Evolutionary conservation across 2,113 vertebrate genomes (phyloP).

Genomic region (Aegithalos caudatus): DNA sequence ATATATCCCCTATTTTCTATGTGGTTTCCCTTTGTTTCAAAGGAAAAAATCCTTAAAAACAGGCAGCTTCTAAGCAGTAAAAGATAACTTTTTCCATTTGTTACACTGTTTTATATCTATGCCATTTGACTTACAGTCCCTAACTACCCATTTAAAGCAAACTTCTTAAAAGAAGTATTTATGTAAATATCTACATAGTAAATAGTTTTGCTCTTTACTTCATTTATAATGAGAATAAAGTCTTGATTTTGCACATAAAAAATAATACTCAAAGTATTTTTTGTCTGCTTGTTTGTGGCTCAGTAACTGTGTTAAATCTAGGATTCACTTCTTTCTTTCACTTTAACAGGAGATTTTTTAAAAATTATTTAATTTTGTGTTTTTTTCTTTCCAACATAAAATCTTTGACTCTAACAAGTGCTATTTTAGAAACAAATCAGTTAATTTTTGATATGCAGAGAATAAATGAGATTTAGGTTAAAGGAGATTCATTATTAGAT

Average conservation of each 20-base stretch:
- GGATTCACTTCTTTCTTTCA: neutral
- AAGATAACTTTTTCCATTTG: neutral
- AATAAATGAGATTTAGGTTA: neutral
- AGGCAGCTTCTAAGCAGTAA: neutral
- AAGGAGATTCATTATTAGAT: neutral
- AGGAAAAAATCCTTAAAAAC: neutral
- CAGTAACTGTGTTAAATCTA: neutral
- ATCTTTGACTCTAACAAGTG: neutral
- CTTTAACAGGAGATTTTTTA: neutral
- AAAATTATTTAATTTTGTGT: neutral
- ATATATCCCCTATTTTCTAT: neutral
- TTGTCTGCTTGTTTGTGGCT: neutral
- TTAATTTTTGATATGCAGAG: neutral
- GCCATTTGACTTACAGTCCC: neutral
- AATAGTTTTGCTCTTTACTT: neutral
- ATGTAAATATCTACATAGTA: neutral
- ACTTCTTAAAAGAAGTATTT: neutral
- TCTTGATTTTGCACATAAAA: neutral
- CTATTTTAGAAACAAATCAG: neutral
- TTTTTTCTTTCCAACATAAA: neutral
- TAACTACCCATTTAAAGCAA: neutral
- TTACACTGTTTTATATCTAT: neutral
- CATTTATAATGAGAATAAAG: neutral
- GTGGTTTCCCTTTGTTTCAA: neutral
- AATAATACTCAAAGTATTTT: neutral